These are phyloP conservation scores for Triplophysa dalaica DNA, from an alignment of 2,113 vertebrate genomes.

Conservation along the genomic window DNA sequence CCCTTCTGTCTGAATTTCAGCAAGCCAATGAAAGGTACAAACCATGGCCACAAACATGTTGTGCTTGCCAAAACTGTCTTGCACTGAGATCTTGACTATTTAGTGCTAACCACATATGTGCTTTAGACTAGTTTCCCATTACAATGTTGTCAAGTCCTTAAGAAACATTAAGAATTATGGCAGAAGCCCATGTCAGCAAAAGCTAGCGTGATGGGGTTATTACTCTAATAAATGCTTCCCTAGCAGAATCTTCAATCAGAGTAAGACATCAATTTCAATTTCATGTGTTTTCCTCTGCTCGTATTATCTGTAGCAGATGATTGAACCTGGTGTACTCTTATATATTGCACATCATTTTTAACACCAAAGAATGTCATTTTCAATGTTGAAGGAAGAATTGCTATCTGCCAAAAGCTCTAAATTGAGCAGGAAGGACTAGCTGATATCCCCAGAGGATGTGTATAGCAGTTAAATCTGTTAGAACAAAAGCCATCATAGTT, in stretches of 20 bases:
- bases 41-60: conserved; percentile 7
- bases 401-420: not conserved
- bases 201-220: not conserved
- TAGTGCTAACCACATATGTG: not conserved
- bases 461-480: not conserved
- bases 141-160: no score
- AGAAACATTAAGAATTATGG: no score
- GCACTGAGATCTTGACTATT: conserved; percentile 4
- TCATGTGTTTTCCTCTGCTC: not conserved
- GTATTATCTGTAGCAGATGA: not conserved
- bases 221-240: not conserved
- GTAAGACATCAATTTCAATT: not conserved
- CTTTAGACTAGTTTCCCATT: not conserved
- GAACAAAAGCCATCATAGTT: not conserved
- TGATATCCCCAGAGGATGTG: not conserved
- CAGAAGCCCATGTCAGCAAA: not conserved
- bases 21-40: conserved; percentile 85
- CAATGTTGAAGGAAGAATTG: not conserved
- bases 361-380: not conserved
- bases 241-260: not conserved
- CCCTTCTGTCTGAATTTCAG: conserved; percentile 94
- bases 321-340: not conserved
- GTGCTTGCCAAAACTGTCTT: not conserved
- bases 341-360: not conserved
- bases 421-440: not conserved